Evolutionary conservation across 2,888 invertebrate species (phyloP).

Genomic region (Trissoscelio sp.): DNA sequence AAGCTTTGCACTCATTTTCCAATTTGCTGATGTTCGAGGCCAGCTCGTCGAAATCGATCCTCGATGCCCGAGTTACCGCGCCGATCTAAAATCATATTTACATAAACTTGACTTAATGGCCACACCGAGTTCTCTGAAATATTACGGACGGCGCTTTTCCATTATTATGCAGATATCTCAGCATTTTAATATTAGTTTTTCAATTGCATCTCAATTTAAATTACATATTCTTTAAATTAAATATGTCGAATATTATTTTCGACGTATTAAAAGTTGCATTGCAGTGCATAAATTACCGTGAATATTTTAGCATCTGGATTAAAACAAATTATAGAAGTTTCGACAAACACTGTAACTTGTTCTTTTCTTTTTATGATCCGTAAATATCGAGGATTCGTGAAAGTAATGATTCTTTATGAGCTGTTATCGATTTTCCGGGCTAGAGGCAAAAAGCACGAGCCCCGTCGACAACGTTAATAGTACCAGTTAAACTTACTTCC

Average conservation of each 20-base stretch:
- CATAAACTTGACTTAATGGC: conserved; percentile 53
- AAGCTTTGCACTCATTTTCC: conserved; percentile 98
- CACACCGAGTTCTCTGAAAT: conserved; percentile 22
- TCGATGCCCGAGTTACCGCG: conserved; percentile 94
- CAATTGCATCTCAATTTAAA: background rate
- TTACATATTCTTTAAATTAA: background rate
- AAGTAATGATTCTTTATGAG: conserved; percentile 22
- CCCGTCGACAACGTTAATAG: conserved; percentile 22
- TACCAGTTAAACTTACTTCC: conserved; percentile 87
- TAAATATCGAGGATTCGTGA: background rate
- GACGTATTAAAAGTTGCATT: background rate
- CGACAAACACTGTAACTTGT: background rate
- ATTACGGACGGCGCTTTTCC: conserved; percentile 28
- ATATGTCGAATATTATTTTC: conserved; percentile 13
- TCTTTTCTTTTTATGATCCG: background rate
- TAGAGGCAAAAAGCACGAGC: background rate
- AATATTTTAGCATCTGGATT: conserved; percentile 11
- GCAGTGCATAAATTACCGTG: conserved; percentile 6
- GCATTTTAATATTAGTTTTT: conserved; percentile 29
- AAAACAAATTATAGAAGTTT: conserved; percentile 15
- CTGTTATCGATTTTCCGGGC: conserved; percentile 21
- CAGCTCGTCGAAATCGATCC: conserved; percentile 98
- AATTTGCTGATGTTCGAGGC: conserved; percentile 92
- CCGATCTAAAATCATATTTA: conserved; percentile 87
- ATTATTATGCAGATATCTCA: conserved; percentile 34